Evolutionary conservation across 2,797 vertebrate genomes (phyloP).

Genomic region (Pempheris klunzingeri): DNA sequence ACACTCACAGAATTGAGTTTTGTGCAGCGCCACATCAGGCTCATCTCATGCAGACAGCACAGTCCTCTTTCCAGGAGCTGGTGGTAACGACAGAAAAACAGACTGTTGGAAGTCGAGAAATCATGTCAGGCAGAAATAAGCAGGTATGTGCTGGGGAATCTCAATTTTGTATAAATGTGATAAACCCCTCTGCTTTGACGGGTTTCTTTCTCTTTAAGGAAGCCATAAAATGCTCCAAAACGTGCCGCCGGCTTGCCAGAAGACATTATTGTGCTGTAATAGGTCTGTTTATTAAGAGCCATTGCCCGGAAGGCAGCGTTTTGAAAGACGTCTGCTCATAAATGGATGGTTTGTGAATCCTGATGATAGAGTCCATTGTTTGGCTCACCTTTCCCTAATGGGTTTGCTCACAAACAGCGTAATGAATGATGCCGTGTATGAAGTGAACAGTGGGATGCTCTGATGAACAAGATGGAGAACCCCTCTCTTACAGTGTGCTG

Average conservation of each 20-base stretch:
- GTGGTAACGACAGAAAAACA: not conserved
- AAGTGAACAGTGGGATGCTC: conserved; percentile 14
- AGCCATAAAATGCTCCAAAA: conserved; percentile 22
- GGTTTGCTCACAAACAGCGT: conserved; percentile 10
- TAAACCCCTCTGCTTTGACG: conserved; percentile 10
- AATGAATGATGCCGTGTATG: conserved; percentile 1
- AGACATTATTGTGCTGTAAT: conserved; percentile 12
- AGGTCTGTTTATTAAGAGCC: not conserved
- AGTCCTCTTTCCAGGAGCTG: conserved; percentile 1
- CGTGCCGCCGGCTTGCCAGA: not conserved
- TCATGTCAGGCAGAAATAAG: conserved; percentile 10
- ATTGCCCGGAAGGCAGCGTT: not conserved
- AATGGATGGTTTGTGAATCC: conserved; percentile 34
- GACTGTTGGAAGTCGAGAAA: conserved; percentile 8
- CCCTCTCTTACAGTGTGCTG: not conserved
- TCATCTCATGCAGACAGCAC: not conserved
- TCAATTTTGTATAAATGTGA: conserved; percentile 11
- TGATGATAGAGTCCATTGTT: conserved; percentile 9
- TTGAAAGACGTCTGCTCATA: conserved; percentile 4
- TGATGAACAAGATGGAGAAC: conserved; percentile 16
- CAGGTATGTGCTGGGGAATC: not conserved
- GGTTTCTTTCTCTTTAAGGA: conserved; percentile 12
- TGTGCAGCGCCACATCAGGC: not conserved
- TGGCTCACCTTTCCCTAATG: conserved; percentile 6
- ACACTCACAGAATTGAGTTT: not conserved